Conservation (phyloP, 2,888 invertebrate genomes). For the Apoderus coryli region DNA sequence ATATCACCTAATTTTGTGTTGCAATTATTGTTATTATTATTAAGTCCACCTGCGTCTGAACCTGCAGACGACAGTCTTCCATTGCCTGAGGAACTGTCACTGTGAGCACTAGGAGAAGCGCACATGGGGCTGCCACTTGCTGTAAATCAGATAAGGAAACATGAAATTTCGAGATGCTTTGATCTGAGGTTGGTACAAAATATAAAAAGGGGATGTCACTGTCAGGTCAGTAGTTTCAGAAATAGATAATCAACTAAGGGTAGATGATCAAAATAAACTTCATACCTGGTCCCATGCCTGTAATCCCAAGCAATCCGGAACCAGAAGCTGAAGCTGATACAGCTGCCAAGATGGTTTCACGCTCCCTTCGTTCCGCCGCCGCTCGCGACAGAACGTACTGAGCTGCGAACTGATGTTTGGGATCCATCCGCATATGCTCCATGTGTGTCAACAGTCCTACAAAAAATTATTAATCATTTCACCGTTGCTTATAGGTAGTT, state of each 20-base stretch:
- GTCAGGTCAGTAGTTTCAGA: too few relatives aligned
- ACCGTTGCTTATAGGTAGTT: too few relatives aligned
- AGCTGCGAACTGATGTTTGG: conserved; percentile 89
- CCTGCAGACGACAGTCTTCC: conserved; percentile 68
- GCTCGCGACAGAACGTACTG: conserved; percentile 85
- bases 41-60: conserved; percentile 57
- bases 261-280: conserved; percentile 6
- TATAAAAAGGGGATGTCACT: too few relatives aligned
- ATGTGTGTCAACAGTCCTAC: conserved; percentile 87
- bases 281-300: conserved; percentile 30
- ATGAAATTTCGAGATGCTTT: too few relatives aligned
- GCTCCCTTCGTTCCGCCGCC: conserved; percentile 77
- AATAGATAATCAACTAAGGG: too few relatives aligned
- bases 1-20: conserved; percentile 40
- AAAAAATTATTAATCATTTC: too few relatives aligned
- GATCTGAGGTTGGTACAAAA: too few relatives aligned
- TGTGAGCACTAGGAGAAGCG: conserved; percentile 73
- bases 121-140: conserved; percentile 49
- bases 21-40: conserved; percentile 55
- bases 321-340: conserved; percentile 39
- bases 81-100: conserved; percentile 71
- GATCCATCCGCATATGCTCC: conserved; percentile 96
- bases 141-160: conserved; percentile 14
- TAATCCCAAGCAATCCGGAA: conserved; percentile 43
- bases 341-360: conserved; percentile 61